These are phyloP conservation scores for Actinopyga echinites DNA, from an alignment of 53 echinoderm and acorn worm species.

Conservation along the genomic window DNA sequence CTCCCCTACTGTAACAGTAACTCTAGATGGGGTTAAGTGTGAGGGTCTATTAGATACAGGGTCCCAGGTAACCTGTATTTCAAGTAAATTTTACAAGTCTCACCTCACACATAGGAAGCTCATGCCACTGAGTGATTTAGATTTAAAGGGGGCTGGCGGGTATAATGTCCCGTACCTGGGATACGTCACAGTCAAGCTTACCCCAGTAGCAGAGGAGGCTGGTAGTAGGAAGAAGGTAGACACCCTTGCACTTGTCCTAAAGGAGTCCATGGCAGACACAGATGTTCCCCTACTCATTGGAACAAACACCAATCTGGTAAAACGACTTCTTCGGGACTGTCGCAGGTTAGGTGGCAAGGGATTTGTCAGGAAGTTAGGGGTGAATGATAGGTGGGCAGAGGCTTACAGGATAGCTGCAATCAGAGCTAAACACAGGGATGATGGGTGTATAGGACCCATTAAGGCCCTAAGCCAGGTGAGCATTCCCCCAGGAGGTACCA, in stretches of 20 bases:
- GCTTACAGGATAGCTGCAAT: slow-evolving; percentile 20
- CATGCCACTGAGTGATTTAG: slow-evolving; percentile 33
- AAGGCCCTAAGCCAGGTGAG: background rate
- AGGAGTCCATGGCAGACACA: background rate
- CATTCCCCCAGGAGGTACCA: background rate
- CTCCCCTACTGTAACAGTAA: slow-evolving; percentile 1
- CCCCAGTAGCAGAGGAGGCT: background rate
- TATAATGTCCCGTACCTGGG: slow-evolving; percentile 50
- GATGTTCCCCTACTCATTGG: slow-evolving; percentile 50
- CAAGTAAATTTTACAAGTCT: slow-evolving; percentile 21
- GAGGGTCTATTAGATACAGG: slow-evolving; percentile 56
- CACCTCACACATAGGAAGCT: slow-evolving; percentile 38
- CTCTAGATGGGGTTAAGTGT: slow-evolving; percentile 12
- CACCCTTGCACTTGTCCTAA: slow-evolving; percentile 50
- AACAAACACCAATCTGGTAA: slow-evolving; percentile 49
- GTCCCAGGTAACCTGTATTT: slow-evolving; percentile 56
- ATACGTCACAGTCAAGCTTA: slow-evolving; percentile 18
- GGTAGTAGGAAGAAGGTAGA: background rate
- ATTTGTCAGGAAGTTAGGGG: slow-evolving; percentile 20
- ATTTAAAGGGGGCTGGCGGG: slow-evolving; percentile 51
- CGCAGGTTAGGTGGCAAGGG: slow-evolving; percentile 6
- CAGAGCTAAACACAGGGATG: background rate
- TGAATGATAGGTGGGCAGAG: slow-evolving; percentile 5
- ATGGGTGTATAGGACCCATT: slow-evolving; percentile 5
- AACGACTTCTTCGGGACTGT: slow-evolving; percentile 2